Evolutionary conservation across 1,140 invertebrate genomes (phyloP), one percentile per base, ranked within the genome.

Genomic region (Drosophila sp.): DNA sequence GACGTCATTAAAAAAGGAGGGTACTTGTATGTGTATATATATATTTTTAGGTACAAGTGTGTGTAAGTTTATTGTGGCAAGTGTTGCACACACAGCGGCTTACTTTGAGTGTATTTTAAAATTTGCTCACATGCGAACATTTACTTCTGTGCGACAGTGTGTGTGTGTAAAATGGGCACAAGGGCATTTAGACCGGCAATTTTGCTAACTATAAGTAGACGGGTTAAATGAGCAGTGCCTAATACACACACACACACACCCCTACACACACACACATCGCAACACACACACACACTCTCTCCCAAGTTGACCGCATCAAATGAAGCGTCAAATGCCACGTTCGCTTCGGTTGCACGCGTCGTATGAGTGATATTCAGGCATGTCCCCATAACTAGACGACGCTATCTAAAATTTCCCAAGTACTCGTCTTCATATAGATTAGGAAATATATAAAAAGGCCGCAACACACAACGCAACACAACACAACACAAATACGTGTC

Each of bases 1-100:
- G 83, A 89, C 83, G 83, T 89, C 83, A 89, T 74, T 77, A 77
- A 67, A 89, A 72, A 65, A 53, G 40, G 48, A 56, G 38, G 9
- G 29, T 29, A 21, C 4, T 4, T 21, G 2, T 29, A 5, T 29
- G 4, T 59, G 46, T 50, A 18, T 5, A 21, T 27, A 46, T 11
- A 21, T 46, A 18, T 46, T 7, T 66, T 8, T 38, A 29, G 4
- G 38, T 46, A 13, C 38, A 45, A 62, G 43, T 58, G 14, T 13
- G 21, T 45, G 27, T 43, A 46, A 40, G 29, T 58, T 29, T 54
- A 58, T 66, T 54, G 56, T 64, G 43, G 46, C n/a, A 50, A 50
- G 46, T 50, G 46, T 50, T 50, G 46, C 46, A 21, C 21, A 4
- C 21, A 38, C 36, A 27, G 63, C 16, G 18, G 75, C 72, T 78